Conservation (phyloP, 1,140 invertebrate genomes). For the Drosophila guanche region DNA sequence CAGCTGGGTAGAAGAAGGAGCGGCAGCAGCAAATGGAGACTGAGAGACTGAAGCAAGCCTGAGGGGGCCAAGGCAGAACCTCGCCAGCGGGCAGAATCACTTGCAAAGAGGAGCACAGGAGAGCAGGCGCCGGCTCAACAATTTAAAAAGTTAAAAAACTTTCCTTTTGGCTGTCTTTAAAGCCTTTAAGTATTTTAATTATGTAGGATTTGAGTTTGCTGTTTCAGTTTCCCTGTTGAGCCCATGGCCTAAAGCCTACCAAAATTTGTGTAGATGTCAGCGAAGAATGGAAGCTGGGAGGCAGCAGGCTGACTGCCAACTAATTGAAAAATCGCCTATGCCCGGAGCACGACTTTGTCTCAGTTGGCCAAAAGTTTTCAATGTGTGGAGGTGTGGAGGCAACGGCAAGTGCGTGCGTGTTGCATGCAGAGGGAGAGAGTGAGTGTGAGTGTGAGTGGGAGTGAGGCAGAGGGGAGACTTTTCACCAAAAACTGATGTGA, state of each 20-base stretch:
- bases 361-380: conserved; percentile 15
- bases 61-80: not conserved
- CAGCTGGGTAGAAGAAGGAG: too few species aligned
- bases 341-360: conserved; percentile 39
- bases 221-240: conserved; percentile 2
- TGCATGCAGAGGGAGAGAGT: conserved; percentile 8
- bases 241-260: conserved; percentile 53
- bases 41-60: too few species aligned
- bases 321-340: conserved; percentile 80
- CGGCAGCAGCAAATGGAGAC: too few species aligned
- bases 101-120: not conserved
- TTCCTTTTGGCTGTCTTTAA: conserved; percentile 62
- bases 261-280: conserved; percentile 71
- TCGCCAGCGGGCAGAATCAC: not conserved
- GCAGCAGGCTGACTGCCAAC: conserved; percentile 35
- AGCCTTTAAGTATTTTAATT: conserved; percentile 82
- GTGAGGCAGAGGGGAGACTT: conserved; percentile 25
- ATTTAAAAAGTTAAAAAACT: conserved; percentile 77
- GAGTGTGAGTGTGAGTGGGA: conserved; percentile 13
- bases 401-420: conserved; percentile 1
- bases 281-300: not conserved
- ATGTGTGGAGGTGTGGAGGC: conserved; percentile 4
- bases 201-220: conserved; percentile 69
- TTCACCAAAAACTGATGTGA: conserved; percentile 66
- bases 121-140: conserved; percentile 29